These are phyloP conservation scores for Mactromeris polynyma DNA, from an alignment of 2,888 invertebrate species.

Conservation along the genomic window DNA sequence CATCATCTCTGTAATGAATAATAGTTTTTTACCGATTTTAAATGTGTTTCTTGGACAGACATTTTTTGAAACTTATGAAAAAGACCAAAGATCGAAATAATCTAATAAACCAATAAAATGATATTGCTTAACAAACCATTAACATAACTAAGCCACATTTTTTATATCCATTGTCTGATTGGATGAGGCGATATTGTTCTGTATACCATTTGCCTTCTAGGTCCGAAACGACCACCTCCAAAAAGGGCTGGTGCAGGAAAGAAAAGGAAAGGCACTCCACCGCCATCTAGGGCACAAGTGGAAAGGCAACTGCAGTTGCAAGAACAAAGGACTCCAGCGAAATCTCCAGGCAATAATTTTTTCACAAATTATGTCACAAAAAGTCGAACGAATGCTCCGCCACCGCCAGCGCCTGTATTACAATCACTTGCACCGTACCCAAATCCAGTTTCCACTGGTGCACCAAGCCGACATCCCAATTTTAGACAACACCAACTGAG, in stretches of 20 bases:
- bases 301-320: constrained; percentile 13
- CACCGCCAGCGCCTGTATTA: neutral
- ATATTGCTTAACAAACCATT: no score
- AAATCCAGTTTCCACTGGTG: neutral
- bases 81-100: no score
- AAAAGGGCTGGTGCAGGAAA: neutral
- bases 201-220: neutral
- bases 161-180: neutral
- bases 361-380: constrained; percentile 11
- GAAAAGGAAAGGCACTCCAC: neutral
- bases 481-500: neutral
- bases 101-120: no score
- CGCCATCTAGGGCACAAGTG: constrained; percentile 30
- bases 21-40: no score
- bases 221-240: neutral
- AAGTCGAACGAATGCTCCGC: neutral
- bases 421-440: neutral
- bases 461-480: neutral
- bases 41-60: no score
- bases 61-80: no score
- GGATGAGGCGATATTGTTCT: neutral
- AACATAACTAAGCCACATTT: no score
- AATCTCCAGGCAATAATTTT: neutral
- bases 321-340: neutral
- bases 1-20: no score